Conservation (phyloP, 2,113 vertebrate species). For the Lepidothrix coronata region DNA sequence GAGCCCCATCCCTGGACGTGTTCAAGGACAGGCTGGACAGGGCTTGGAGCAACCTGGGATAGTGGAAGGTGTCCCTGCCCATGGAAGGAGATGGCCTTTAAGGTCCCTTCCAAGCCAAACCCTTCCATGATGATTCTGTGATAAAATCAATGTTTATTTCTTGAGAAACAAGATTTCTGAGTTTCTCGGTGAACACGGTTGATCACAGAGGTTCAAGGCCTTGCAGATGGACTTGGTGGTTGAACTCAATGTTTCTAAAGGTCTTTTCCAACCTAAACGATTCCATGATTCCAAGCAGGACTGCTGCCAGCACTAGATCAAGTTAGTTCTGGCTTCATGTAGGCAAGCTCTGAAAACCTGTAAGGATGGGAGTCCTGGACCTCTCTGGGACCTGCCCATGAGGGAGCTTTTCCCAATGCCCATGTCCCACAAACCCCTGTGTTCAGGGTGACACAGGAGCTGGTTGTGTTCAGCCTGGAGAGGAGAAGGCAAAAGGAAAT, state of each 20-base stretch:
- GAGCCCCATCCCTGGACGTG: not conserved
- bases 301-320: not conserved
- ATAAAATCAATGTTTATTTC: not conserved
- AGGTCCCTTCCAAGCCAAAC: not conserved
- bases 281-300: not conserved
- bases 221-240: not conserved
- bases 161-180: not conserved
- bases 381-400: not conserved
- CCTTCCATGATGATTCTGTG: not conserved
- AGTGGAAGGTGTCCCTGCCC: not conserved
- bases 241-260: not conserved
- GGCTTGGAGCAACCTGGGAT: not conserved
- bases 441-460: accelerated
- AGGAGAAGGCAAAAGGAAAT: not conserved
- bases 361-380: not conserved
- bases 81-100: accelerated
- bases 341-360: not conserved
- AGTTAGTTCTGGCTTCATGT: not conserved
- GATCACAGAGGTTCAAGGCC: not conserved
- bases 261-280: not conserved
- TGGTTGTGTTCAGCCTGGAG: not conserved
- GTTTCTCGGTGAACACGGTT: not conserved
- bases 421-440: accelerated
- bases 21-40: not conserved
- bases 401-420: not conserved